Percentiles rank a stretch among this genome's conserved stretches.
Evolutionary conservation across 2,797 vertebrate species (phyloP).

Genomic region (Anguilla marmorata): DNA sequence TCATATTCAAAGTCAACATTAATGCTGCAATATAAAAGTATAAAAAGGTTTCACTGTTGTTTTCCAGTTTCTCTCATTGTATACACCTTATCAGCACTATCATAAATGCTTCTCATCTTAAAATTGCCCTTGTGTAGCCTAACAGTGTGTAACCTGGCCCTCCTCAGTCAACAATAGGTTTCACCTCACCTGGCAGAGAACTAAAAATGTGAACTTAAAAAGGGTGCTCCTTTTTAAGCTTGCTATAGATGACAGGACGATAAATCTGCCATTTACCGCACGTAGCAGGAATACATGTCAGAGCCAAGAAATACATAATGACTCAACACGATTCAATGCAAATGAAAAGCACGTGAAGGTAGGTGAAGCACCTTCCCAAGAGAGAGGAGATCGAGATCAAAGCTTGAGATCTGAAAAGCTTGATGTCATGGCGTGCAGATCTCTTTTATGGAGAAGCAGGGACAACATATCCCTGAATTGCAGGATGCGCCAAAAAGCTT

Average conservation of each 20-base stretch:
- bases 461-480: background rate
- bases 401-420: background rate
- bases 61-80: background rate
- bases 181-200: background rate
- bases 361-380: background rate
- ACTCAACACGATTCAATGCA: background rate
- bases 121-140: background rate
- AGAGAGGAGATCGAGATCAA: background rate
- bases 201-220: background rate
- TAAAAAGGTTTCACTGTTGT: background rate
- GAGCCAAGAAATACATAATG: background rate
- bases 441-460: background rate
- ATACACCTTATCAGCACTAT: background rate
- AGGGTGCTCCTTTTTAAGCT: too few species aligned
- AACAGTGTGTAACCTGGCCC: background rate
- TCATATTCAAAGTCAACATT: background rate
- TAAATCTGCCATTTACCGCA: background rate
- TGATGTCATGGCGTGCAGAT: background rate
- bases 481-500: background rate
- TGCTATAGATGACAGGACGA: background rate
- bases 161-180: slow-evolving; percentile 1
- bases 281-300: background rate
- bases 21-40: background rate
- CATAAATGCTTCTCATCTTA: background rate
- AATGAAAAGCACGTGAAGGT: background rate